Conservation (phyloP, 92 coral and sea anemone species). For the Chrysogorgia sp. region DNA sequence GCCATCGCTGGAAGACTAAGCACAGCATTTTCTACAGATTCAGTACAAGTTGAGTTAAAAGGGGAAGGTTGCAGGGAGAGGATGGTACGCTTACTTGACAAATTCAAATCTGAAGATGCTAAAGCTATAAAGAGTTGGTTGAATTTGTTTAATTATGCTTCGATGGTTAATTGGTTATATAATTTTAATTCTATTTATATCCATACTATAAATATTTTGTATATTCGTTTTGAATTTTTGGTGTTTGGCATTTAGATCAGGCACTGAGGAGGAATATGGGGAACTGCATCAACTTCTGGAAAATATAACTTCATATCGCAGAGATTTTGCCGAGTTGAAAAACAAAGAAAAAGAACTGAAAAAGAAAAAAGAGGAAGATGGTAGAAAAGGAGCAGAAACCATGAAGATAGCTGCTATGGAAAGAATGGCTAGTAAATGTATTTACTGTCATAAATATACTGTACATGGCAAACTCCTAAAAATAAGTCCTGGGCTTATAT, state of each 20-base stretch:
- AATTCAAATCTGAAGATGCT: constrained; percentile 58
- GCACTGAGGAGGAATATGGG: constrained; percentile 25
- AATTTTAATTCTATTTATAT: too few relatives aligned
- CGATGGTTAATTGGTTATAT: too few relatives aligned
- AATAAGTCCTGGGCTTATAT: too few relatives aligned
- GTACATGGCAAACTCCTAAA: too few relatives aligned
- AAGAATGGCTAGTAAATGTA: constrained; percentile 61
- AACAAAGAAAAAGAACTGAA: constrained; percentile 39
- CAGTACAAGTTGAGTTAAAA: constrained; percentile 47
- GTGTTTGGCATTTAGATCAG: constrained; percentile 11
- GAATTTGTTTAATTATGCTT: not conserved
- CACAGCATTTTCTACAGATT: constrained; percentile 46
- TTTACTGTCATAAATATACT: too few relatives aligned
- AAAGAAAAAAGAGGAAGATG: constrained; percentile 62
- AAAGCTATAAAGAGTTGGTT: constrained; percentile 59
- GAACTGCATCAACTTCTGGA: constrained; percentile 19
- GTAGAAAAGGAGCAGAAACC: constrained; percentile 45
- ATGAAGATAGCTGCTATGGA: constrained; percentile 64
- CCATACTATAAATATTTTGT: too few relatives aligned
- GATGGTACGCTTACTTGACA: constrained; percentile 54
- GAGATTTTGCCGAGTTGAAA: constrained; percentile 28
- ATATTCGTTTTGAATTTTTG: too few relatives aligned
- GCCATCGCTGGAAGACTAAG: constrained; percentile 55
- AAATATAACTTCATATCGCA: constrained; percentile 7
- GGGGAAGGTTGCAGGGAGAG: constrained; percentile 69